Percentiles rank a stretch among this genome's conserved stretches.
These are phyloP conservation scores for Ametastegia equiseti DNA, from an alignment of 2,888 invertebrate genomes.

Conservation along the genomic window DNA sequence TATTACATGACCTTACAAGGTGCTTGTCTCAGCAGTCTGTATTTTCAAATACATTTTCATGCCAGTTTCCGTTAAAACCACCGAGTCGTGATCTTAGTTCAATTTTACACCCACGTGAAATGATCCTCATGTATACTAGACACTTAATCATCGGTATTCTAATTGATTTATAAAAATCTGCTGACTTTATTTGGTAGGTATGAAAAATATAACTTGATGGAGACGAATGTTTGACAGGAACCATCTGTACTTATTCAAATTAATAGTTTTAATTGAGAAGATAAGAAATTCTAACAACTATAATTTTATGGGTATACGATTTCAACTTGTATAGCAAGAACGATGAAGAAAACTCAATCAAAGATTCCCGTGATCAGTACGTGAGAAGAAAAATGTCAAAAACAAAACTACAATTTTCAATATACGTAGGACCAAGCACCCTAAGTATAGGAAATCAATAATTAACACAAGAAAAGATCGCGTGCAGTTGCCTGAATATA, in stretches of 20 bases:
- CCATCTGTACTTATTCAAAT: neutral
- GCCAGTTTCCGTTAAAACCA: neutral
- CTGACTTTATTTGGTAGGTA: neutral
- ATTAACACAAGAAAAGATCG: neutral
- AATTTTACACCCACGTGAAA: conserved; percentile 15
- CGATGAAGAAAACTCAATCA: neutral
- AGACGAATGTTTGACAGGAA: neutral
- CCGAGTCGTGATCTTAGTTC: neutral
- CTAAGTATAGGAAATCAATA: neutral
- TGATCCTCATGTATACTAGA: neutral
- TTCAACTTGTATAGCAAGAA: neutral
- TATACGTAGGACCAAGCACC: neutral
- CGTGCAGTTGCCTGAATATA: neutral
- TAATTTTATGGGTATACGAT: no score
- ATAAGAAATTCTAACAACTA: neutral
- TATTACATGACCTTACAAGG: neutral
- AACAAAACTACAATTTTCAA: neutral
- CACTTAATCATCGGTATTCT: neutral
- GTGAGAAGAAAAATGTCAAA: neutral
- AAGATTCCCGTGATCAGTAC: neutral
- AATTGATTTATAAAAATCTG: neutral
- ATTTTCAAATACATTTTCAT: neutral
- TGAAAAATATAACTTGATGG: neutral
- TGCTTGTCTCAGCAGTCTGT: neutral
- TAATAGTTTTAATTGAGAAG: neutral